phyloP scores from a whole-genome alignment of 2,888 invertebrate genomes.

The Labia minor region DNA sequence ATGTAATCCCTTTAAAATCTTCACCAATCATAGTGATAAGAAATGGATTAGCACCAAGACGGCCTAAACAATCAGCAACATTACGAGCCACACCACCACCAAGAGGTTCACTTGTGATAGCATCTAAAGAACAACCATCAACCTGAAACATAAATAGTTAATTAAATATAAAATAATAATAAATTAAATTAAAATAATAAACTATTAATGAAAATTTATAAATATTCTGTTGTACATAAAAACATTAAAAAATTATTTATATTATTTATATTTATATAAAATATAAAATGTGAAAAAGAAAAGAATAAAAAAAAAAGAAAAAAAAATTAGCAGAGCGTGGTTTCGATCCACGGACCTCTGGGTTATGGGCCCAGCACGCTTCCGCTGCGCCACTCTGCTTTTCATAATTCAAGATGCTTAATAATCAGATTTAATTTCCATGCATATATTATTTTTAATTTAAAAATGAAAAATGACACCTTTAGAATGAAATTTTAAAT shows the following conservation, averaged over 20 bases:
- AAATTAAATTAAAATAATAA: too few relatives aligned
- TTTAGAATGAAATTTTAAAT: too few relatives aligned
- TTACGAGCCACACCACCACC: constrained; percentile 90
- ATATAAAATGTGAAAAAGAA: too few relatives aligned
- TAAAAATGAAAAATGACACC: too few relatives aligned
- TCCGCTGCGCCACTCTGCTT: constrained; percentile 13
- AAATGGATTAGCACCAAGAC: constrained; percentile 51
- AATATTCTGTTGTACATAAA: not conserved
- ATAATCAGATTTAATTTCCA: too few relatives aligned
- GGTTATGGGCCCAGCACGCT: constrained; percentile 7
- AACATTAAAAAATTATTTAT: not conserved
- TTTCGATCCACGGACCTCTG: constrained; percentile 13
- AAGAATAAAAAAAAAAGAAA: too few relatives aligned
- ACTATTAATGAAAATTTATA: too few relatives aligned
- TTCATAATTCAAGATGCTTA: too few relatives aligned
- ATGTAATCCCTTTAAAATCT: constrained; percentile 45
- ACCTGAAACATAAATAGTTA: constrained; percentile 45
- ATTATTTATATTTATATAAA: too few relatives aligned
- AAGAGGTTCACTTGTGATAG: constrained; percentile 43
- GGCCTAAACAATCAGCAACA: constrained; percentile 72
- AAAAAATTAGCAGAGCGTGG: not conserved
- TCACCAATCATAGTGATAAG: constrained; percentile 69
- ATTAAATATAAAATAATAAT: too few relatives aligned
- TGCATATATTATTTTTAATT: too few relatives aligned
- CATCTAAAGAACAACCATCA: constrained; percentile 70